Conservation (phyloP, 2,113 vertebrate genomes). For the Rhadina sibilatrix region DNA sequence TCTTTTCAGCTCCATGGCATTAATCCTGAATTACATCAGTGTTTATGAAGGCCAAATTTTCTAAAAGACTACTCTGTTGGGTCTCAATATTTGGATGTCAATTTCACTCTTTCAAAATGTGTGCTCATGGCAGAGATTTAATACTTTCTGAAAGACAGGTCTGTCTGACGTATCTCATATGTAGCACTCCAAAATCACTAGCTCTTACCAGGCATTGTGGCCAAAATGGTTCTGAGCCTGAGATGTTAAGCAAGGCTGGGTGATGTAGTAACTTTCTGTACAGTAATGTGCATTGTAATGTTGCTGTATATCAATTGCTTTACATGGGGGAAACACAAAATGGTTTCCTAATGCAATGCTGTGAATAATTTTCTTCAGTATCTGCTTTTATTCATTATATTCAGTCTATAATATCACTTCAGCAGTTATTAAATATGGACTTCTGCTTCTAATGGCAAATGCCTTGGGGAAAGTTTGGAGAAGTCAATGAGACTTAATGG, state of each 20-base stretch:
- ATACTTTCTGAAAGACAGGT: background rate
- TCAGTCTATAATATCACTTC: background rate
- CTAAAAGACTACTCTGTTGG: background rate
- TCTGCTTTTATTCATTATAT: background rate
- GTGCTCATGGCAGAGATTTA: background rate
- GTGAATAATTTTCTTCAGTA: background rate
- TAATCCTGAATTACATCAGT: constrained; percentile 47
- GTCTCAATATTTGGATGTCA: background rate
- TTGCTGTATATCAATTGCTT: background rate
- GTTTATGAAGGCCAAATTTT: background rate
- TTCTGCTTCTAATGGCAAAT: background rate
- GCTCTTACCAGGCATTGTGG: background rate
- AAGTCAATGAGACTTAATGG: background rate
- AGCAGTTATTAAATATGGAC: background rate
- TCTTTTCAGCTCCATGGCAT: background rate
- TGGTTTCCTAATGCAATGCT: background rate
- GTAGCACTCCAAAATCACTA: background rate
- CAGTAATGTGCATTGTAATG: background rate
- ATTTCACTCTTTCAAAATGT: background rate
- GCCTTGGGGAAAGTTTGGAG: background rate
- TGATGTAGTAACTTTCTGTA: background rate
- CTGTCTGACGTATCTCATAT: background rate
- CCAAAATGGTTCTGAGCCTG: background rate
- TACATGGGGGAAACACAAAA: background rate
- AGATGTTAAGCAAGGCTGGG: background rate